Evolutionary conservation across 1,140 invertebrate species (phyloP).

Genomic region (Mizuhopecten yessoensis): DNA sequence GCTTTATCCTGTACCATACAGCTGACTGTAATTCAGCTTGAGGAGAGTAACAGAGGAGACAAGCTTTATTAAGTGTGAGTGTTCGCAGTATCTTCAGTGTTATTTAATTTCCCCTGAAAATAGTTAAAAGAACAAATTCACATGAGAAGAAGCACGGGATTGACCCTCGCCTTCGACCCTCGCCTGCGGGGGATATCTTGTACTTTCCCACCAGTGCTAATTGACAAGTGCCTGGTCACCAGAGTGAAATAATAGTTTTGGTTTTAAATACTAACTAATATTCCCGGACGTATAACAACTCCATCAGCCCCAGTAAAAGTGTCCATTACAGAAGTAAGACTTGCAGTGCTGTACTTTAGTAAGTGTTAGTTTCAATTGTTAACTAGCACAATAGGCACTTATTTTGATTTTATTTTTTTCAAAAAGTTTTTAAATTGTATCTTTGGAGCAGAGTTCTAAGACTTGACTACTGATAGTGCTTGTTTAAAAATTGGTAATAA

Average conservation of each 20-base stretch:
- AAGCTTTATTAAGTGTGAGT: too few relatives aligned
- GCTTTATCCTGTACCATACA: too few relatives aligned
- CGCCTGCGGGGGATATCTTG: neutral
- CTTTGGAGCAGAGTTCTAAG: too few relatives aligned
- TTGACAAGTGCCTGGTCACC: neutral
- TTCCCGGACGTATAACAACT: neutral
- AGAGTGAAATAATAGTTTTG: slow-evolving; percentile 35
- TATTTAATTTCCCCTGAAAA: neutral
- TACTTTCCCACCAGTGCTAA: neutral
- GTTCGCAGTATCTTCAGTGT: too few relatives aligned
- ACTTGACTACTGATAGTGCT: too few relatives aligned
- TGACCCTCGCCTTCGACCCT: neutral
- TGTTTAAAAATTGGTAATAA: too few relatives aligned
- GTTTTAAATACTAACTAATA: slow-evolving; percentile 21
- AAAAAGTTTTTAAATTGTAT: too few relatives aligned
- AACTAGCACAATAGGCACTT: too few relatives aligned
- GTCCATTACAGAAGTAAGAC: neutral
- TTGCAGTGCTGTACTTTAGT: neutral
- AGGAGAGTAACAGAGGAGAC: too few relatives aligned
- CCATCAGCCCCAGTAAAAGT: neutral
- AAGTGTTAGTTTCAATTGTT: too few relatives aligned
- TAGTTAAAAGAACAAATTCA: neutral
- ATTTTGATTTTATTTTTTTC: too few relatives aligned
- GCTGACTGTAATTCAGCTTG: too few relatives aligned
- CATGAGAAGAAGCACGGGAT: neutral